phyloP scores from a whole-genome alignment of 2,888 invertebrate species.

The Agrotis exclamationis region DNA sequence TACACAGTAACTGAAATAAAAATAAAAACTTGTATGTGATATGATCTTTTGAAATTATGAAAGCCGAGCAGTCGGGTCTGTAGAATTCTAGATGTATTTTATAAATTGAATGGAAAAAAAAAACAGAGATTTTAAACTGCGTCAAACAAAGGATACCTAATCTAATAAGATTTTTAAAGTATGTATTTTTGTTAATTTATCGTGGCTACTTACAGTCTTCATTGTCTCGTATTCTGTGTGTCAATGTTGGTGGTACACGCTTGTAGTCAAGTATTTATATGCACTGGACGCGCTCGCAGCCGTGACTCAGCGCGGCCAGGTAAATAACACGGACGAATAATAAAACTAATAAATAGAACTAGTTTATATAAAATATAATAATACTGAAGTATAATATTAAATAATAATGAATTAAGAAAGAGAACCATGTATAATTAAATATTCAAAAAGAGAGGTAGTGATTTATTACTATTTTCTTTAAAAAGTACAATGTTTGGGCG shows the following conservation, averaged over 20 bases:
- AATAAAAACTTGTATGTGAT: neutral
- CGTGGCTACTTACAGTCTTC: slow-evolving; percentile 81
- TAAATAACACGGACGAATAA: slow-evolving; percentile 71
- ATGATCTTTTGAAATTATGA: neutral
- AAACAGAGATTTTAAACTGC: neutral
- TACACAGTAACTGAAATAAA: slow-evolving; percentile 70
- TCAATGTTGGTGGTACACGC: slow-evolving; percentile 67
- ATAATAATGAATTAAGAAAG: too few relatives aligned
- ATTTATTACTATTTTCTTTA: too few relatives aligned
- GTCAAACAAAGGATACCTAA: neutral
- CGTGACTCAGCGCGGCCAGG: slow-evolving; percentile 73
- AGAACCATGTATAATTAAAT: too few relatives aligned
- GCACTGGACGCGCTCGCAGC: slow-evolving; percentile 34
- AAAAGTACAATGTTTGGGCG: too few relatives aligned
- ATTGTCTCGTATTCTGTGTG: slow-evolving; percentile 75
- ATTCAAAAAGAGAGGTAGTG: too few relatives aligned
- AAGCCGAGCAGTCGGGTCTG: neutral
- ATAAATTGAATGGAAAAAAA: neutral
- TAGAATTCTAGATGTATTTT: neutral
- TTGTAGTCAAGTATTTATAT: slow-evolving; percentile 78
- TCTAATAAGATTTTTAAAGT: neutral
- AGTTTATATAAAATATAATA: too few relatives aligned
- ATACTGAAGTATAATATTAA: too few relatives aligned
- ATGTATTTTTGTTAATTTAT: slow-evolving; percentile 10
- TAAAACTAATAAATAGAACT: too few relatives aligned